A percentile compares a stretch with the other conserved stretches of the same genome.
phyloP scores from a whole-genome alignment of 2,113 vertebrate species.

The Prunella himalayana region DNA sequence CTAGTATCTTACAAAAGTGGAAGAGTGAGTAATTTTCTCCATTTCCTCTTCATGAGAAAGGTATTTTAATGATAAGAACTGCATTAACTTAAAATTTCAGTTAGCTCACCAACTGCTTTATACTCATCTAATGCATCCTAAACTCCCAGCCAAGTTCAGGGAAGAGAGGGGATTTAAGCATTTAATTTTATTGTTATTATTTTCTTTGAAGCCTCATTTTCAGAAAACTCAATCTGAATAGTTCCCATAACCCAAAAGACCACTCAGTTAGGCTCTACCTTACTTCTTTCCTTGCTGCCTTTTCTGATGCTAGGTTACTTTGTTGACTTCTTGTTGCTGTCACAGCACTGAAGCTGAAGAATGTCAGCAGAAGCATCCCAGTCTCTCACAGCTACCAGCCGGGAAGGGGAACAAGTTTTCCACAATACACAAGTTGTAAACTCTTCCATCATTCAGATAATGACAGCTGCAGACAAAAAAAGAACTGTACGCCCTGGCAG shows the following conservation, averaged over 20 bases:
- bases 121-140: not conserved
- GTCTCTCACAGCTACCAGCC: not conserved
- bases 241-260: not conserved
- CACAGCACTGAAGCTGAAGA: not conserved
- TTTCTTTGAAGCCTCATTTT: not conserved
- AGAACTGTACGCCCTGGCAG: not conserved
- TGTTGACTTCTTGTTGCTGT: not conserved
- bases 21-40: not conserved
- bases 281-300: not conserved
- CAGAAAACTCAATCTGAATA: not conserved
- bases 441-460: constrained; percentile 7
- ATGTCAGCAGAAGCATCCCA: not conserved
- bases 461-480: constrained; percentile 38
- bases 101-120: not conserved
- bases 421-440: not conserved
- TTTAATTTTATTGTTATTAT: not conserved
- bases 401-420: not conserved
- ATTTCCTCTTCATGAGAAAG: not conserved
- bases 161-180: not conserved
- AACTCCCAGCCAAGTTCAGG: not conserved
- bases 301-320: not conserved
- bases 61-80: not conserved
- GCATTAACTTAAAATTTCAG: not conserved
- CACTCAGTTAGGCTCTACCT: not conserved
- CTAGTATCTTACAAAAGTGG: not conserved